Base-by-base conservation (phyloP, 2,888 invertebrate genomes). In the Heliconius cydno region DNA sequence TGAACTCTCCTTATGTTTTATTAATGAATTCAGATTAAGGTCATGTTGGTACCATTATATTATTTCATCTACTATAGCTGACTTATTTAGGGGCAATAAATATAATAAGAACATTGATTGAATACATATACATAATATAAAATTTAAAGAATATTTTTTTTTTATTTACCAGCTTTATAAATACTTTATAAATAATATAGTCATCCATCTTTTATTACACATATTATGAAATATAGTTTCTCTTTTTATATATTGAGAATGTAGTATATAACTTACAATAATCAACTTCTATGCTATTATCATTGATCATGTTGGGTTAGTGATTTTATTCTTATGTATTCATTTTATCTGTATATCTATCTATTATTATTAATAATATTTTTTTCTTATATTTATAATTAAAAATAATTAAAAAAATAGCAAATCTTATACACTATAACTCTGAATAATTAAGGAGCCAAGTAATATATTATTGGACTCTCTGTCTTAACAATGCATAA, bases 1-100 rank as follows among this genome's bases (percentile, higher is more conserved):
- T 73, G 34, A 73, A 73, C 73, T 73, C 30, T 34, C 12, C 52
- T 34, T 57, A 13, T 72, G n/a, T 15, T 6, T 57, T 57, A 60
- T 38, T 60, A 34, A 34, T 73, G 34, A 60, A 22, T 68, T 68
- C n/a, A 13, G 15, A 13, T 60, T 28, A 73, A 73, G 30, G 73
- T 60, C 60, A 34, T 38, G 1, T 60, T 34, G n/a, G 34, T 15
- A 38, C 60, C 34, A 60, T 73, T n/a, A 52, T 10, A 57, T 60
- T 60, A 34, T 38, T n/a, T 73, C 3, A n/a, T 68, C n/a, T 12
- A 68, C 38, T 13, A 15, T 4, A 13, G 13, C 67, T 34, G 7
- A 67, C 30, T 12, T 22, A 68, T 70, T 34, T 66, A 66, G 28
- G 66, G 19, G 2, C 15, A 65, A 15, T 65, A 65, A 6, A 28